Conservation (phyloP, 1,140 invertebrate genomes). For the Magallana angulata region DNA sequence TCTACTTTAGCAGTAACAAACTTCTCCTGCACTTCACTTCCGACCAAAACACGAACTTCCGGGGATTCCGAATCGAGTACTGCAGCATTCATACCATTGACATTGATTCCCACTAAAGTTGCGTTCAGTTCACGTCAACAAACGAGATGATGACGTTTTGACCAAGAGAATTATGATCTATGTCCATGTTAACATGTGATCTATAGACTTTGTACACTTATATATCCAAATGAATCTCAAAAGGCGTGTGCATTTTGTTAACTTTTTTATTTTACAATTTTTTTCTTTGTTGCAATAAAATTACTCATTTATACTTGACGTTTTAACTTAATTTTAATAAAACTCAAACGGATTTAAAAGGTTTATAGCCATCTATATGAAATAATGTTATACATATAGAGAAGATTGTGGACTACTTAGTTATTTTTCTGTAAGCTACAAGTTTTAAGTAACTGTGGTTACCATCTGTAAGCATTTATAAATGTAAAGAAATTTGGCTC, state of each 20-base stretch:
- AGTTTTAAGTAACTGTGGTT: too few relatives aligned
- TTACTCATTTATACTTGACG: constrained; percentile 21
- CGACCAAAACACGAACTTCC: constrained; percentile 20
- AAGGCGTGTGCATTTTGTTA: constrained; percentile 31
- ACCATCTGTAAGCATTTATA: too few relatives aligned
- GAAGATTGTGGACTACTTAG: too few relatives aligned
- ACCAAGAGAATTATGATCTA: background rate
- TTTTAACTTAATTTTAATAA: constrained; percentile 6
- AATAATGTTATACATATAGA: too few relatives aligned
- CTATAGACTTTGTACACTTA: background rate
- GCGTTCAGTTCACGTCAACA: background rate
- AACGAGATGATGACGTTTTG: background rate
- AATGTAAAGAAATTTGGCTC: too few relatives aligned
- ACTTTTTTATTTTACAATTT: constrained; percentile 13
- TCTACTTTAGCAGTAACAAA: constrained; percentile 26
- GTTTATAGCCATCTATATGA: too few relatives aligned
- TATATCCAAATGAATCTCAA: constrained; percentile 25
- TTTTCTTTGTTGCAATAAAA: constrained; percentile 32
- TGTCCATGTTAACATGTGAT: background rate
- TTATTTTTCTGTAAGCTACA: too few relatives aligned
- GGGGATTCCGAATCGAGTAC: constrained; percentile 13
- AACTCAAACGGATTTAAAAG: too few relatives aligned
- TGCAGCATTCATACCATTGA: constrained; percentile 3
- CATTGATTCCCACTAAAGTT: background rate
- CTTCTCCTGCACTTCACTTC: constrained; percentile 12